These are phyloP conservation scores for Mercenaria mercenaria DNA, from an alignment of 1,140 invertebrate genomes.

Conservation along the genomic window DNA sequence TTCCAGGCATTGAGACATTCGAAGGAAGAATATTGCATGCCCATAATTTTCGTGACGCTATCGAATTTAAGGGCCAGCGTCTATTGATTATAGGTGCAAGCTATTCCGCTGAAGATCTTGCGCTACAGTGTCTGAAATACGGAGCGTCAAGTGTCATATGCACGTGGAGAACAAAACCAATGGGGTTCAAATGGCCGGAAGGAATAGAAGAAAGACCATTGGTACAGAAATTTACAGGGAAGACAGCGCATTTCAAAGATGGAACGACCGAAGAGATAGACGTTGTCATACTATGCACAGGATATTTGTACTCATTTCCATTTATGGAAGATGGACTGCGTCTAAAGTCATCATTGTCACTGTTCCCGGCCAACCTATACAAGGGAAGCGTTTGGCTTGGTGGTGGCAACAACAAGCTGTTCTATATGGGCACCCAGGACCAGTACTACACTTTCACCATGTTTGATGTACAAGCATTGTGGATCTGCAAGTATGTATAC, in stretches of 20 bases:
- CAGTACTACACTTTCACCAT: conserved; percentile 63
- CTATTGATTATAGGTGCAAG: conserved; percentile 38
- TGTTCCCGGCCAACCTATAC: conserved; percentile 59
- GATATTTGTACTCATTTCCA: conserved; percentile 52
- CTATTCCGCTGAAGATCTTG: conserved; percentile 55
- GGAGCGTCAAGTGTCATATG: conserved; percentile 36
- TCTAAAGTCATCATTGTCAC: neutral
- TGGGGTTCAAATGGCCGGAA: conserved; percentile 31
- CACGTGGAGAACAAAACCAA: conserved; percentile 43
- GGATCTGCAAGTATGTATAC: conserved; percentile 47
- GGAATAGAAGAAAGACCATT: conserved; percentile 54
- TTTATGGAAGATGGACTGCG: conserved; percentile 52
- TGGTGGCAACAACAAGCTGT: conserved; percentile 60
- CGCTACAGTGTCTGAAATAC: conserved; percentile 44
- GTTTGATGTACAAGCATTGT: conserved; percentile 64
- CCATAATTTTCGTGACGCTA: conserved; percentile 54
- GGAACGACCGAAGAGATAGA: conserved; percentile 51
- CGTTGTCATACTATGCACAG: conserved; percentile 54
- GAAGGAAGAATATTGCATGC: conserved; percentile 49
- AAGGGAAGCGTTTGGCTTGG: conserved; percentile 55
- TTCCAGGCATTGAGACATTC: conserved; percentile 60
- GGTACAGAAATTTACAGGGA: conserved; percentile 26
- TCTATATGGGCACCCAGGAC: conserved; percentile 58
- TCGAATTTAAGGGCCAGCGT: conserved; percentile 42
- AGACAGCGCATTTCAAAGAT: conserved; percentile 61